A percentile compares a stretch with the other conserved stretches of the same genome.
Conservation (phyloP, 2,888 invertebrate genomes). For the Gibbula magus region DNA sequence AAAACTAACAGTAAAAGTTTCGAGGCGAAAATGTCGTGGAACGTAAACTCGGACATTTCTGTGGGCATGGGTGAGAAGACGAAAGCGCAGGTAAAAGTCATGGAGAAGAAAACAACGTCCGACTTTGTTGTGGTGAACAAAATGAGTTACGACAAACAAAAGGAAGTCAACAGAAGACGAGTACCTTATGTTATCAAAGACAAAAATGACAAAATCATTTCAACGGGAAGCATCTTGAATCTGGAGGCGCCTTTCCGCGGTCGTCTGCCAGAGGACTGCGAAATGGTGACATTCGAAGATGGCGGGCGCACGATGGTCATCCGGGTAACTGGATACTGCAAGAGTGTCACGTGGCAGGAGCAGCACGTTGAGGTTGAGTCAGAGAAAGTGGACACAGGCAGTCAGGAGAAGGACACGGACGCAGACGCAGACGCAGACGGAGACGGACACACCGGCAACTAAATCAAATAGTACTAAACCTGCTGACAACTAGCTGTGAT, state of each 20-base stretch:
- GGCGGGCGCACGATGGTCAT: constrained; percentile 11
- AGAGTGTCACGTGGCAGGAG: constrained; percentile 6
- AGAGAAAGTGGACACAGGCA: not conserved
- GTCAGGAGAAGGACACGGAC: too few relatives aligned
- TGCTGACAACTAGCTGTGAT: too few relatives aligned
- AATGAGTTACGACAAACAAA: not conserved
- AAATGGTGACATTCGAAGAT: not conserved
- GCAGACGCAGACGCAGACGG: too few relatives aligned
- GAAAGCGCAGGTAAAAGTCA: not conserved
- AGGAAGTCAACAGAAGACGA: not conserved
- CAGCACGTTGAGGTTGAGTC: constrained; percentile 19
- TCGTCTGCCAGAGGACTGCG: constrained; percentile 6
- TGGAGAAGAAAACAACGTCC: not conserved
- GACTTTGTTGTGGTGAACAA: not conserved
- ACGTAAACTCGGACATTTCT: constrained; percentile 7
- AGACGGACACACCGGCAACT: too few relatives aligned
- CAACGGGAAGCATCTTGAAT: not conserved
- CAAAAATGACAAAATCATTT: not conserved
- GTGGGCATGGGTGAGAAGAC: not conserved
- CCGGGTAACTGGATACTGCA: constrained; percentile 2
- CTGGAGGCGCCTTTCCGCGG: constrained; percentile 16
- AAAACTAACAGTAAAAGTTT: constrained; percentile 6
- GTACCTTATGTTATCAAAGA: constrained; percentile 11
- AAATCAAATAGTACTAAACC: too few relatives aligned
- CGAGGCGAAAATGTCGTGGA: not conserved